Evolutionary conservation across 2,797 vertebrate species (phyloP), one percentile per base, ranked within the genome.

Genomic region (Podarcis lilfordi): DNA sequence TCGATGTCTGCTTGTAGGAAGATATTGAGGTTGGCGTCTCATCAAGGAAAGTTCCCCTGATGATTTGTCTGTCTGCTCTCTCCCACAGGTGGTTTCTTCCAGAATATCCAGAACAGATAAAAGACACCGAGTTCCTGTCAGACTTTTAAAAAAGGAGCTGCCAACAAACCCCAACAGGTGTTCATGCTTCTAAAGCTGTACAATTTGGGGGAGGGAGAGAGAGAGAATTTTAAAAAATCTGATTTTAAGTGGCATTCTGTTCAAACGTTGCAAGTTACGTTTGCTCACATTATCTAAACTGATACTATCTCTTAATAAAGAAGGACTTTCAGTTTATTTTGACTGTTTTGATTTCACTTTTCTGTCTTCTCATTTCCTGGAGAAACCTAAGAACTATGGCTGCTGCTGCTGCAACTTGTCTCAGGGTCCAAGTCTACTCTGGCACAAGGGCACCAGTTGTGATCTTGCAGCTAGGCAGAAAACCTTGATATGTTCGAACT

Each of bases 31-130:
- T 8, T 45, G 61, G 45, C 11, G 15, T n/a, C 32, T 37, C 40
- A 76, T 27, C 79, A 21, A 43, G 10, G 32, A n/a, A 45, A 25
- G 15, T 43, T 75, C 11, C 43, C 66, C 66, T 85, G 27, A 82
- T n/a, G 43, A 50, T 32, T 1, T 0, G 0, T 69, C 9, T 86
- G 21, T 45, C 64, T 55, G 40, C n/a, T 69, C n/a, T 55, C 25
- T 90, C 88, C 79, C 89, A n/a, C 94, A 96, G 95, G 92, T 86
- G 89, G 93, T 5, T 92, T 95, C 86, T 84, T 93, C 87, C 94
- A 85, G 78, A 94, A 90, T 79, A 72, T 94, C 89, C 87, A 45
- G 80, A 90, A 55, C 0, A 35, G 78, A 2, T 64, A 19, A 61
- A 83, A 72, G 11, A 35, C 0, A 0, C 1, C 0, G 21, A 15